Conservation (phyloP, 1,140 invertebrate species). For the Pseudachorutes palmiensis region DNA sequence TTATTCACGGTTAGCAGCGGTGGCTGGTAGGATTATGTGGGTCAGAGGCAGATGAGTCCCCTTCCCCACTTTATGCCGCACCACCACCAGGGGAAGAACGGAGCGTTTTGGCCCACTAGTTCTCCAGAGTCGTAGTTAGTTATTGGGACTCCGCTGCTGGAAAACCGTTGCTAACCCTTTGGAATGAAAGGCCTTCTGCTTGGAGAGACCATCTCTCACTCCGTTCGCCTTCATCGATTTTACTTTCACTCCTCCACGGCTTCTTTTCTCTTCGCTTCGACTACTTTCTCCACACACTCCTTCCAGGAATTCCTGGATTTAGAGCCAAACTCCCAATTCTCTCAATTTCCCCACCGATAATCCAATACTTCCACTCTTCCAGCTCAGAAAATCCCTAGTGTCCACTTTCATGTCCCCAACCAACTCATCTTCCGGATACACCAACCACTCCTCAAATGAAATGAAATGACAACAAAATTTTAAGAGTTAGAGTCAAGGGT, state of each 20-base stretch:
- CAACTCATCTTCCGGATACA: neutral
- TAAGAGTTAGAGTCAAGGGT: too few relatives aligned
- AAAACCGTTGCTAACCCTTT: neutral
- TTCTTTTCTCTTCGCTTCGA: neutral
- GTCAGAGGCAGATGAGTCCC: neutral
- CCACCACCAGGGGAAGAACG: neutral
- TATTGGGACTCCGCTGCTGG: neutral
- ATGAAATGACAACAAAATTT: neutral
- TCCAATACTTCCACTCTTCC: neutral
- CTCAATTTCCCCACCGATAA: slow-evolving; percentile 8
- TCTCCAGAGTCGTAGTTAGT: neutral
- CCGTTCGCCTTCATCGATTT: slow-evolving; percentile 18
- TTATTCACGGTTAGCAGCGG: too few relatives aligned
- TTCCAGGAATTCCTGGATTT: slow-evolving; percentile 3
- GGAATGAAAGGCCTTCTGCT: neutral
- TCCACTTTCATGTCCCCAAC: neutral
- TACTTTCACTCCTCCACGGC: slow-evolving; percentile 8
- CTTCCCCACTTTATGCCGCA: too few relatives aligned
- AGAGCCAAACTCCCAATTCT: neutral
- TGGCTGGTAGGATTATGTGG: slow-evolving; percentile 1
- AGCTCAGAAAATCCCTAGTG: neutral
- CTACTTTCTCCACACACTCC: neutral
- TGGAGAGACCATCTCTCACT: neutral
- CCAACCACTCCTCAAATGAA: neutral
- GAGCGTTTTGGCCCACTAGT: neutral